phyloP scores from a whole-genome alignment of 92 coral and sea anemone genomes.

The Parazoanthus atlanticus region DNA sequence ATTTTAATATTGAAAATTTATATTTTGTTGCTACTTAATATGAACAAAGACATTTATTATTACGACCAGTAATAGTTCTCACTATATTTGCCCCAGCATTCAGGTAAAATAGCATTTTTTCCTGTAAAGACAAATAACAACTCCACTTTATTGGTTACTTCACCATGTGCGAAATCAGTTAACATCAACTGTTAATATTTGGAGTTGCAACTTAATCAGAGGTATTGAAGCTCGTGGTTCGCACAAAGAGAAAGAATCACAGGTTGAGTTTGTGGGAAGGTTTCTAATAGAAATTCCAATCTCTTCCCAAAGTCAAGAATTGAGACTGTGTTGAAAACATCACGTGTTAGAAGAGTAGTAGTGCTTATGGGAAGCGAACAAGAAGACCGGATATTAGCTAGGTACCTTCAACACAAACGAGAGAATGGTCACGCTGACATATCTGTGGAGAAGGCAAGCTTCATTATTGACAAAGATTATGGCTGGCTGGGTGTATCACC shows the following conservation, averaged over 20 bases:
- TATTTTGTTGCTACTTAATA: too few species aligned
- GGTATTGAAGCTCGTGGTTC: conserved; percentile 24
- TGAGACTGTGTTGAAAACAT: conserved; percentile 14
- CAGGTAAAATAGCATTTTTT: too few species aligned
- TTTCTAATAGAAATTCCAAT: conserved; percentile 1
- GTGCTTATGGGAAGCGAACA: conserved; percentile 10
- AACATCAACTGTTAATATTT: too few species aligned
- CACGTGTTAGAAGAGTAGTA: conserved; percentile 5
- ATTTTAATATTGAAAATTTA: too few species aligned
- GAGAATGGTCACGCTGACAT: conserved; percentile 20
- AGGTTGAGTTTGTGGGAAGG: conserved; percentile 23
- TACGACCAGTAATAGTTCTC: too few species aligned
- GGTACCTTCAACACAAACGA: conserved; percentile 11
- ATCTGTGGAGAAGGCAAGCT: background rate
- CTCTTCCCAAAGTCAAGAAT: background rate
- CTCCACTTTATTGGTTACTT: too few species aligned
- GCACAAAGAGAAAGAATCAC: conserved; percentile 23
- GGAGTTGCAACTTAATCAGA: too few species aligned
- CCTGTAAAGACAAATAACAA: too few species aligned
- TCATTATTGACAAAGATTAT: conserved; percentile 21
- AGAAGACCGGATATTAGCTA: conserved; percentile 15
- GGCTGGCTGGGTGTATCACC: conserved; percentile 45
- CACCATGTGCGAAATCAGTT: too few species aligned
- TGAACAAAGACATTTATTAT: too few species aligned
- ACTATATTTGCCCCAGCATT: too few species aligned